Evolutionary conservation across 1,140 invertebrate genomes (phyloP).

Genomic region (Leptestheria dahalacensis): DNA sequence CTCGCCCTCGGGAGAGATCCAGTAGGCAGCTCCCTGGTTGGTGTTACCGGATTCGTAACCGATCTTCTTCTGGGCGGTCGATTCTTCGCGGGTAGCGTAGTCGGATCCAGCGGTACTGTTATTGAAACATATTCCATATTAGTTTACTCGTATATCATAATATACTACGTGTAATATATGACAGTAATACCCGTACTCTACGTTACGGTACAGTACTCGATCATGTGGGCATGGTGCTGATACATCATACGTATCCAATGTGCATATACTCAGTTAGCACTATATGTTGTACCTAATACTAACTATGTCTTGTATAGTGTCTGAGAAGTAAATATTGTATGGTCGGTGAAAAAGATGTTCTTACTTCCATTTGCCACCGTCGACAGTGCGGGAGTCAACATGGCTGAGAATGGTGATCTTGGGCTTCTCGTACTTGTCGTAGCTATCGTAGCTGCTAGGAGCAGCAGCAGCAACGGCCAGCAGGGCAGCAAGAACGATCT

Average conservation of each 20-base stretch:
- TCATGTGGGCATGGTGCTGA: too few relatives aligned
- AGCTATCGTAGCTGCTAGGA: neutral
- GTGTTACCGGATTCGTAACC: conserved; percentile 7
- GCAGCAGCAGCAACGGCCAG: conserved; percentile 11
- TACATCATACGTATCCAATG: too few relatives aligned
- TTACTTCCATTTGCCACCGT: conserved; percentile 10
- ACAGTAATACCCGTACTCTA: too few relatives aligned
- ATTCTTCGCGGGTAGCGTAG: conserved; percentile 56
- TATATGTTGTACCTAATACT: too few relatives aligned
- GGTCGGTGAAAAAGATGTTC: neutral
- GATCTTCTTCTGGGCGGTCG: conserved; percentile 52
- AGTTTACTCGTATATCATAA: too few relatives aligned
- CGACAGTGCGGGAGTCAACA: conserved; percentile 12
- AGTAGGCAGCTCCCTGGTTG: conserved; percentile 27
- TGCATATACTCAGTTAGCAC: too few relatives aligned
- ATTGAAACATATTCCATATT: too few relatives aligned
- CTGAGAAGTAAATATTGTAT: too few relatives aligned
- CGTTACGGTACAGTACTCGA: too few relatives aligned
- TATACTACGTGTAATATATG: too few relatives aligned
- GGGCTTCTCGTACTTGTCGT: neutral
- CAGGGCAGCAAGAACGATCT: conserved; percentile 5
- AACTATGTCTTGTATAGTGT: too few relatives aligned
- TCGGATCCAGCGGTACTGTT: conserved; percentile 34
- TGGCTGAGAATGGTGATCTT: conserved; percentile 13
- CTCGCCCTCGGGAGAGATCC: conserved; percentile 19